Conservation (phyloP, 2,888 invertebrate genomes). For the Heliconius ethilla region DNA sequence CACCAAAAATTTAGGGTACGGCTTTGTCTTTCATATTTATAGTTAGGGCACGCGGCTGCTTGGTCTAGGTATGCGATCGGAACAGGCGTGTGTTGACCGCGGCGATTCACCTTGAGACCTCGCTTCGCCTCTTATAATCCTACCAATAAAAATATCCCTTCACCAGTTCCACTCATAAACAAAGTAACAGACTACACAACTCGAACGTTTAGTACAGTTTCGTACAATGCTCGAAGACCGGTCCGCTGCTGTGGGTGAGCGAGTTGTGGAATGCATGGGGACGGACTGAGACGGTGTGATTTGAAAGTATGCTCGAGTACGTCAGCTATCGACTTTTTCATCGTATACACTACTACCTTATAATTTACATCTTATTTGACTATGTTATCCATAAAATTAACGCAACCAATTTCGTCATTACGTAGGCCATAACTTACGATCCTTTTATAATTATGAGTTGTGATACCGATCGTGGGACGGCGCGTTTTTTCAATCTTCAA, state of each 20-base stretch:
- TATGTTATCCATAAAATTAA: constrained; percentile 29
- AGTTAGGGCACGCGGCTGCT: constrained; percentile 72
- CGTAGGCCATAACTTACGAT: constrained; percentile 36
- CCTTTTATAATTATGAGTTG: constrained; percentile 44
- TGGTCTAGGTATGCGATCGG: constrained; percentile 75
- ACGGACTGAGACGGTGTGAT: constrained; percentile 71
- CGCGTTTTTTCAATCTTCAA: constrained; percentile 54
- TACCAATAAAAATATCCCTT: constrained; percentile 55
- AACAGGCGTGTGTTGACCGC: constrained; percentile 76
- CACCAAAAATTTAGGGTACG: constrained; percentile 54
- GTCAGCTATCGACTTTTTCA: constrained; percentile 63
- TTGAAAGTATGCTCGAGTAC: constrained; percentile 73
- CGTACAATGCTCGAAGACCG: constrained; percentile 78
- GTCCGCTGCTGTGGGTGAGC: constrained; percentile 80
- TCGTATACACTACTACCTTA: constrained; percentile 47
- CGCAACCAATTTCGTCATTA: constrained; percentile 26
- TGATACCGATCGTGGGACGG: constrained; percentile 49
- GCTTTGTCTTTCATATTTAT: constrained; percentile 56
- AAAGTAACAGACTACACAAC: constrained; percentile 58
- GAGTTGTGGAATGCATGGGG: constrained; percentile 78
- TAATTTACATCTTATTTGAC: constrained; percentile 37
- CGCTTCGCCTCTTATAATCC: constrained; percentile 71
- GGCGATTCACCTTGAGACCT: constrained; percentile 78
- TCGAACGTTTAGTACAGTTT: constrained; percentile 67
- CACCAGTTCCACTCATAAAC: constrained; percentile 54